phyloP scores from a whole-genome alignment of 2,888 invertebrate genomes.

The Rhingia rostrata region DNA sequence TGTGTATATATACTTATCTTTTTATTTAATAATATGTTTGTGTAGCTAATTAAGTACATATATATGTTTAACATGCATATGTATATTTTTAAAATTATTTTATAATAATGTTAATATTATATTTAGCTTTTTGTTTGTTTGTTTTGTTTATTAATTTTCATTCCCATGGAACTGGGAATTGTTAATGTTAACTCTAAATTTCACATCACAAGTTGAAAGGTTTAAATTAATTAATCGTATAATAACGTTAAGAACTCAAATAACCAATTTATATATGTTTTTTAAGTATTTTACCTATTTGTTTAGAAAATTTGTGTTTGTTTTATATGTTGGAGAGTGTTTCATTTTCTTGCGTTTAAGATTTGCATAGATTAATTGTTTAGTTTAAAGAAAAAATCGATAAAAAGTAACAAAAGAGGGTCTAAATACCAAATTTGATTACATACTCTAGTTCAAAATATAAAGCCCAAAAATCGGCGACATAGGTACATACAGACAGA shows the following conservation, averaged over 20 bases:
- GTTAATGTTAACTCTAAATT: constrained; percentile 83
- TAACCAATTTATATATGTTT: constrained; percentile 40
- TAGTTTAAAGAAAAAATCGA: no score
- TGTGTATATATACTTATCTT: neutral
- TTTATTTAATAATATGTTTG: constrained; percentile 47
- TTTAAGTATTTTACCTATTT: constrained; percentile 31
- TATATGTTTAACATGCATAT: constrained; percentile 30
- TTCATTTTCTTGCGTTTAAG: constrained; percentile 40
- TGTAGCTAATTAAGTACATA: constrained; percentile 57
- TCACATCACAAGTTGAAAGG: constrained; percentile 83
- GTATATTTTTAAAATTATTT: constrained; percentile 26
- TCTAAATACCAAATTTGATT: no score
- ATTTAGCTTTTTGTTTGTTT: constrained; percentile 42
- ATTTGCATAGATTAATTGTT: constrained; percentile 35
- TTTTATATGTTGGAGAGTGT: neutral
- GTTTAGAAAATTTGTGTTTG: constrained; percentile 3
- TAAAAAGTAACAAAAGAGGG: no score
- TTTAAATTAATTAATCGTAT: constrained; percentile 70
- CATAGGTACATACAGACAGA: no score
- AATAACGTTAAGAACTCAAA: constrained; percentile 46
- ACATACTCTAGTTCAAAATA: no score
- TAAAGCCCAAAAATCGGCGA: no score
- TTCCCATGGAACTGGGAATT: constrained; percentile 83
- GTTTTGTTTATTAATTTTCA: constrained; percentile 76
- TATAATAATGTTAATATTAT: constrained; percentile 59